Conservation (phyloP, 2,797 vertebrate genomes). For the Apodemus agrarius region DNA sequence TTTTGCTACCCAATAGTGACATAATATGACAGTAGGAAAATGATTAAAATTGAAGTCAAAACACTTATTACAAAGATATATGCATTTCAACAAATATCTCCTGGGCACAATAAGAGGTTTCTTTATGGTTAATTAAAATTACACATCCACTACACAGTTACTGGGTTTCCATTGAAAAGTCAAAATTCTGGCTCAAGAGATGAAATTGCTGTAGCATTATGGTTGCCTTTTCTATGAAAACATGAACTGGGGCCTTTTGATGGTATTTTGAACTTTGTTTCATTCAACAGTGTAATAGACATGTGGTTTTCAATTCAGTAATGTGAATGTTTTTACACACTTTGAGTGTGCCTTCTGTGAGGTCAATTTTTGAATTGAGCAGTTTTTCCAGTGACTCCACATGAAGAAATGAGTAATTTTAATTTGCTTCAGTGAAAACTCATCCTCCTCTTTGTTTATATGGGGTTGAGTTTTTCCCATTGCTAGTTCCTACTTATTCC, state of each 20-base stretch:
- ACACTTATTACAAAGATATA: neutral
- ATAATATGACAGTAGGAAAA: neutral
- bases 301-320: slow-evolving; percentile 17
- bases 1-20: neutral
- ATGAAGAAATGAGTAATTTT: slow-evolving; percentile 32
- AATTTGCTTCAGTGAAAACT: slow-evolving; percentile 39
- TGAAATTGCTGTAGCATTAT: neutral
- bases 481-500: neutral
- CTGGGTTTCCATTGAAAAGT: neutral
- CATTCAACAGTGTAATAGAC: neutral
- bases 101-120: neutral
- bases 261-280: neutral
- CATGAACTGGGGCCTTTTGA: neutral
- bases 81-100: neutral
- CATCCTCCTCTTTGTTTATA: neutral
- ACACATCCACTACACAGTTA: neutral
- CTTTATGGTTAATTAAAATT: neutral
- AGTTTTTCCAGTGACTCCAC: neutral
- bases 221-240: neutral
- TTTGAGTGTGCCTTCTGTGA: neutral
- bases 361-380: neutral
- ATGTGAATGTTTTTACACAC: neutral
- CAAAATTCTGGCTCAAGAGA: neutral
- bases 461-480: neutral
- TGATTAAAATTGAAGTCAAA: neutral